Evolutionary conservation across 2,113 vertebrate genomes (phyloP), one percentile per base, ranked within the genome.

Genomic region (Pangasianodon hypophthalmus): DNA sequence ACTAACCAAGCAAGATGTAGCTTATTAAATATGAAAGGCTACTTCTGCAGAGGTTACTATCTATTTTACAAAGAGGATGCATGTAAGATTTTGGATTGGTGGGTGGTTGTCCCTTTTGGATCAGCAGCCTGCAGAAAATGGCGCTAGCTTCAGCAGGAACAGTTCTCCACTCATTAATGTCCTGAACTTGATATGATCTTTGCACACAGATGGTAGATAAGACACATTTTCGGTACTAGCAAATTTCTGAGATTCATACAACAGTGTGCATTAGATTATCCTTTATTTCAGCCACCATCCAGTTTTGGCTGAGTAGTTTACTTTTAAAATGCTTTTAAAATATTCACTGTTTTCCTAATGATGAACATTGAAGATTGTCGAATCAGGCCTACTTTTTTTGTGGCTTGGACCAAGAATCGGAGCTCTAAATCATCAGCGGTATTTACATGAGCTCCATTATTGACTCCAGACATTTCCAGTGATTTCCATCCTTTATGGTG

Each of bases 151-250:
- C 21, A 46, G 0, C 21, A 84, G 54, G 52, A 84, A 19, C 24
- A 13, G 73, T 73, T 26, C 19, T 86, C 46, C 32, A 41, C 89
- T 84, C 87, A 88, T 94, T 91, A 90, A 91, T 80, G 92, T 93
- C 13, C 16, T 50, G 73, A 67, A 41, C 92, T 94, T 87, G 21
- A 18, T 87, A 64, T 86, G 21, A 85, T 92, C 73, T 88, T 91
- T 79, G 50, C 79, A 73, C 90, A 75, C 88, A 80, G 44, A 77
- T 64, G 88, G n/a, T 71, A 9, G 6, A 46, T 26, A 58, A 73
- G 37, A 87, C n/a, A 44, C 3, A 48, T 86, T 10, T 54, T 50
- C 10, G 8, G 16, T 37, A 26, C 16, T 37, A 52, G n/a, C 64
- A 62, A 88, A 62, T 56, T 60, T 16, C 48, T n/a, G 41, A 21